Evolutionary conservation across 2,888 invertebrate species (phyloP), one percentile per base, ranked within the genome.

Genomic region (Bimastos eiseni): DNA sequence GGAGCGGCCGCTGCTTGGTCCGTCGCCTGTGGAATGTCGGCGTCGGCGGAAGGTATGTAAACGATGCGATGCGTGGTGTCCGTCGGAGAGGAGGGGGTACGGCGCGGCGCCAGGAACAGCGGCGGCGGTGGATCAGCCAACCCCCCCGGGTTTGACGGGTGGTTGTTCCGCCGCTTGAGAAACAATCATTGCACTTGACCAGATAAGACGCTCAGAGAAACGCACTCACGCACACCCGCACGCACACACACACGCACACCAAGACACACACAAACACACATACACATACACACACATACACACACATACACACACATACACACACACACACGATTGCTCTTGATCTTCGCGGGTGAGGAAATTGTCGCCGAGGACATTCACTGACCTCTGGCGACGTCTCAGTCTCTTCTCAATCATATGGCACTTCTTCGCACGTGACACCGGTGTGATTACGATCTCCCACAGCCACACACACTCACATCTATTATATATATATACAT

Each of bases 341-440:
- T 70, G 70, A 70, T 70, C 6, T 70, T 1, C 30, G 70, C 70
- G 70, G n/a, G n/a, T 70, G 70, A 70, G 30, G 70, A 70, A 70
- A 70, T 6, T 70, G 70, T 70, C 70, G 70, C n/a, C 3, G 70
- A 30, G 70, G 70, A 70, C 70, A n/a, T 30, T 70, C 30, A 11
- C n/a, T 11, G 70, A 70, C 70, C 70, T n/a, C n/a, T 30, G 24
- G 3, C 49, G 49, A 3, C 21, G 70, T 70, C 30, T 41, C 41
- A 41, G 41, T 41, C 41, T 41, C n/a, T n/a, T n/a, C n/a, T n/a
- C n/a, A n/a, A n/a, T n/a, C n/a, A n/a, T n/a, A n/a, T 70, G 70
- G 70, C 70, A 70, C 70, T 70, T 70, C 70, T 70, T 70, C 70
- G n/a, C 30, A n/a, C n/a, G 70, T n/a, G 70, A 70, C n/a, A n/a